A percentile compares a stretch with the other conserved stretches of the same genome.
Conservation (phyloP, 2,797 vertebrate genomes). For the Scolopax bukidnonensis region DNA sequence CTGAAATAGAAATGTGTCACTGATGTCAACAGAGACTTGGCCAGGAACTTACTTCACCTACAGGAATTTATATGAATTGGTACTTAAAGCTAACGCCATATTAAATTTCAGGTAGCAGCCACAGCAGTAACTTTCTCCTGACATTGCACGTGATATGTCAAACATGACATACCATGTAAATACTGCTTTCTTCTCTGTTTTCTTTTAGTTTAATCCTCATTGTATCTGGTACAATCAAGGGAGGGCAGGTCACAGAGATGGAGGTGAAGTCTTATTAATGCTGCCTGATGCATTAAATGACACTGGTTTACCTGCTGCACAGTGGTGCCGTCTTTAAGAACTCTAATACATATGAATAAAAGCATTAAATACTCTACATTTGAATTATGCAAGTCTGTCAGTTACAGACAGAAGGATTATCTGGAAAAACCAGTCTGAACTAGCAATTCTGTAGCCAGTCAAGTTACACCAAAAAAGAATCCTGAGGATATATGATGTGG, state of each 20-base stretch:
- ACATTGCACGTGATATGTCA: neutral
- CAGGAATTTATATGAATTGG: neutral
- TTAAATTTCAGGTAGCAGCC: neutral
- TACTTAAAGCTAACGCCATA: neutral
- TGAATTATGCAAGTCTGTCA: neutral
- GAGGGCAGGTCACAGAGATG: fast-evolving
- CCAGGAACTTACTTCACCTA: neutral
- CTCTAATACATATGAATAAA: neutral
- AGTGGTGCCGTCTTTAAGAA: neutral
- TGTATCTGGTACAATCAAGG: neutral
- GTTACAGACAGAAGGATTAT: neutral
- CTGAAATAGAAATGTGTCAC: neutral
- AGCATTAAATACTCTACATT: neutral
- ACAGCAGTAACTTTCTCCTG: neutral
- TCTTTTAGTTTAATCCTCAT: neutral
- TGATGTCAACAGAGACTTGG: neutral
- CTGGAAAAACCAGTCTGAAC: neutral
- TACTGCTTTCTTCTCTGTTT: neutral
- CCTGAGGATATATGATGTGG: neutral
- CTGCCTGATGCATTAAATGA: neutral
- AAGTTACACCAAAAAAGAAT: neutral
- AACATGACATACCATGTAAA: neutral
- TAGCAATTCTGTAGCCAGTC: neutral
- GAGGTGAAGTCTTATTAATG: neutral
- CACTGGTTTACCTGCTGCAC: neutral